Evolutionary conservation across 2,888 invertebrate species (phyloP).

Genomic region (Mimas tiliae): DNA sequence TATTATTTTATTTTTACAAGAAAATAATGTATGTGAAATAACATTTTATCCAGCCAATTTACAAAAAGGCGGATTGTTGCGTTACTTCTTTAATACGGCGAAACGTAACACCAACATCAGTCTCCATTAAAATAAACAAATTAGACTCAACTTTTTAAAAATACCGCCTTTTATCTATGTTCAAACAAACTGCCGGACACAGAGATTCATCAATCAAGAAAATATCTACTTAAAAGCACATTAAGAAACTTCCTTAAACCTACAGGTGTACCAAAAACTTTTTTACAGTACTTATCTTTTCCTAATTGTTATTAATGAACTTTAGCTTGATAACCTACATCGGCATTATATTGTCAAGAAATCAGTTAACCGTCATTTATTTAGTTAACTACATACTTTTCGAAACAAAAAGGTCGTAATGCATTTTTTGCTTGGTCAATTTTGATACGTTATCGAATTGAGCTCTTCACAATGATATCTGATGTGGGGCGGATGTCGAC

Average conservation of each 20-base stretch:
- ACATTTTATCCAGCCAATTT: neutral
- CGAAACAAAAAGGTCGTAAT: constrained; percentile 51
- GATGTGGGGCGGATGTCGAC: constrained; percentile 76
- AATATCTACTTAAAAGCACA: constrained; percentile 79
- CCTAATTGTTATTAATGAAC: constrained; percentile 74
- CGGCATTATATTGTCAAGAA: constrained; percentile 79
- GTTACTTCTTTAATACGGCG: no score
- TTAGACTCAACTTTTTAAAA: constrained; percentile 66
- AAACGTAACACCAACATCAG: constrained; percentile 55
- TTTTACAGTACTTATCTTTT: constrained; percentile 56
- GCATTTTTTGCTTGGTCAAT: constrained; percentile 35
- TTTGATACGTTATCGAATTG: constrained; percentile 59
- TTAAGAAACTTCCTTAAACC: constrained; percentile 50
- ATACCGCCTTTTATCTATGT: constrained; percentile 55
- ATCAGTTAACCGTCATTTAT: constrained; percentile 73
- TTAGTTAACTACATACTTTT: constrained; percentile 54
- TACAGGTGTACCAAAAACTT: constrained; percentile 50
- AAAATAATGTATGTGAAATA: neutral
- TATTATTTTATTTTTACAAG: no score
- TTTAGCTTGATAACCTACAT: constrained; percentile 60
- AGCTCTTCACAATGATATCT: constrained; percentile 64
- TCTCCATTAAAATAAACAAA: constrained; percentile 75
- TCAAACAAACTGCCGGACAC: constrained; percentile 59
- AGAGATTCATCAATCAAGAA: constrained; percentile 78
- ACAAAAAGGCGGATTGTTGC: no score